Conservation (phyloP, 1,140 invertebrate species). For the Drosophila bipectinata region DNA sequence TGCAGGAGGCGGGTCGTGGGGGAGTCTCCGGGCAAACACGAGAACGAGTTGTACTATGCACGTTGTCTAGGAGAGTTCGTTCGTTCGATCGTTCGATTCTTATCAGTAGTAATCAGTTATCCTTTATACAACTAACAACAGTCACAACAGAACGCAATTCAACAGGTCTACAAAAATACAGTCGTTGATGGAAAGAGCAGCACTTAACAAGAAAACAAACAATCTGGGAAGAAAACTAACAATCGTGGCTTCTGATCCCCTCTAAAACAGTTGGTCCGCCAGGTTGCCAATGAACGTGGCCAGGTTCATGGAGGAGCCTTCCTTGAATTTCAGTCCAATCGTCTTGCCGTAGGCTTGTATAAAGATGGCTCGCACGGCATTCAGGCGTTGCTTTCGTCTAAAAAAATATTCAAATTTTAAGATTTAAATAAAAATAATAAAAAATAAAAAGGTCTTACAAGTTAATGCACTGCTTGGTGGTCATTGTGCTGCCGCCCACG, state of each 20-base stretch:
- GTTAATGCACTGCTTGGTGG: slow-evolving; percentile 63
- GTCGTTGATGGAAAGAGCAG: slow-evolving; percentile 62
- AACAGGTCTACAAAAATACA: slow-evolving; percentile 73
- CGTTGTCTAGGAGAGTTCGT: slow-evolving; percentile 39
- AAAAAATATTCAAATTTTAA: slow-evolving; percentile 16
- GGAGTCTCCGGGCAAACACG: slow-evolving; percentile 3
- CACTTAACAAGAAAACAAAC: slow-evolving; percentile 69
- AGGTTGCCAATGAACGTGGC: slow-evolving; percentile 76
- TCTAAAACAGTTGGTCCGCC: slow-evolving; percentile 72
- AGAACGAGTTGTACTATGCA: slow-evolving; percentile 47
- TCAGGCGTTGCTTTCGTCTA: slow-evolving; percentile 86
- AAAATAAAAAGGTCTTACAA: slow-evolving; percentile 45
- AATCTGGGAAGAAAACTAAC: slow-evolving; percentile 58
- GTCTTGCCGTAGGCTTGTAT: slow-evolving; percentile 82
- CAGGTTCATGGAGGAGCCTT: slow-evolving; percentile 77
- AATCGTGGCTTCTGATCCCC: slow-evolving; percentile 11
- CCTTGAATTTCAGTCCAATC: slow-evolving; percentile 84
- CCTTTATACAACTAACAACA: slow-evolving; percentile 59
- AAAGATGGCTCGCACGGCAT: slow-evolving; percentile 83
- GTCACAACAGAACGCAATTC: slow-evolving; percentile 67
- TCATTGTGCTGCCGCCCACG: slow-evolving; percentile 37
- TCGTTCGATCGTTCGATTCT: slow-evolving; percentile 35
- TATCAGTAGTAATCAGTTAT: slow-evolving; percentile 40
- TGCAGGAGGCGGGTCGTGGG: slow-evolving; percentile 3
- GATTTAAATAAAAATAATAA: background rate